These are phyloP conservation scores for Athene noctua DNA, from an alignment of 2,113 vertebrate species.

Conservation along the genomic window DNA sequence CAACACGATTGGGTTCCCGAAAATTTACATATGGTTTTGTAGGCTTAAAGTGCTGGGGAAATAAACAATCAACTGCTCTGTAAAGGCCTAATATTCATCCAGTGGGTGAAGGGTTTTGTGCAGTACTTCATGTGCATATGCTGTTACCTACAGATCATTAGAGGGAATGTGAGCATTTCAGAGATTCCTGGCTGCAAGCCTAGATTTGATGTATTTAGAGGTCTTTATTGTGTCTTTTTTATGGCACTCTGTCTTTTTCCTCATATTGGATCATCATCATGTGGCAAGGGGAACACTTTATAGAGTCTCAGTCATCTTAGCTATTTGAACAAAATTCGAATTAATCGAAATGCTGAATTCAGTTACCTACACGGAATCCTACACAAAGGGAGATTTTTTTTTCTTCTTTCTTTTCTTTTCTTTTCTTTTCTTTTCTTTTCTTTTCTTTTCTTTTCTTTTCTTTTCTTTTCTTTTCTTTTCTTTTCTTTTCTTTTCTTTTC, in stretches of 20 bases:
- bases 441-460: too few species aligned
- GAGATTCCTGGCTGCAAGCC: neutral
- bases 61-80: neutral
- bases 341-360: neutral
- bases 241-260: neutral
- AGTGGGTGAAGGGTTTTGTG: neutral
- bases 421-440: neutral
- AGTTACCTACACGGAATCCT: neutral
- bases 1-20: neutral
- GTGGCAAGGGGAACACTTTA: neutral
- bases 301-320: neutral
- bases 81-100: neutral
- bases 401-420: neutral
- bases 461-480: too few species aligned
- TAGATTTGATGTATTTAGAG: neutral
- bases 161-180: neutral
- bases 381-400: neutral
- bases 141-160: neutral
- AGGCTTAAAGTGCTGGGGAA: neutral
- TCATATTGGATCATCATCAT: neutral
- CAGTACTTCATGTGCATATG: neutral
- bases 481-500: too few species aligned
- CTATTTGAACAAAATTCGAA: neutral
- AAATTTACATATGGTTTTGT: neutral
- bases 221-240: neutral